Evolutionary conservation across 2,797 vertebrate species (phyloP).

Genomic region (Eurystomus glaucurus): DNA sequence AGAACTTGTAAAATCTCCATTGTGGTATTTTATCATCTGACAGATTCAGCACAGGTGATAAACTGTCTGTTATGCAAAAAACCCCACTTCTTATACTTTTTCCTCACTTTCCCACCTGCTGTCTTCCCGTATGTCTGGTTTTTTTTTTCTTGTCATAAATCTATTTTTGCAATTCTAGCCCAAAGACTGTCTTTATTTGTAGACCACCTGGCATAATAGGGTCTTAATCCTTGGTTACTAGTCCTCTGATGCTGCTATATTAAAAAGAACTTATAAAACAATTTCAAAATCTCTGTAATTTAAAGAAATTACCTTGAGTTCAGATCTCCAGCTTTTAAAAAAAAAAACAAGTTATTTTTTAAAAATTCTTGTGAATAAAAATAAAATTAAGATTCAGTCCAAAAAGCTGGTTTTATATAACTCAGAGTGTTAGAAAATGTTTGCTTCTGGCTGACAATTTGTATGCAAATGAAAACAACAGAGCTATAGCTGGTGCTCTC

Average conservation of each 20-base stretch:
- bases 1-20: neutral
- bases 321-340: neutral
- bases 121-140: neutral
- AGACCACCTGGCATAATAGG: neutral
- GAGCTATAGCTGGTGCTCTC: neutral
- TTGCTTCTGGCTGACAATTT: constrained; percentile 64
- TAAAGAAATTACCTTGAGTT: neutral
- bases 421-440: constrained; percentile 29
- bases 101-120: neutral
- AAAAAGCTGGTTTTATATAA: constrained; percentile 26
- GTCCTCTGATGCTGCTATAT: neutral
- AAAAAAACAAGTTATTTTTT: neutral
- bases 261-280: neutral
- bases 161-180: neutral
- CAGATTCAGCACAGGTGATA: neutral
- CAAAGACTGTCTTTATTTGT: neutral
- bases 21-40: neutral
- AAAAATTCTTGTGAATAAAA: neutral
- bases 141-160: neutral
- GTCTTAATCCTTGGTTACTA: neutral
- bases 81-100: neutral
- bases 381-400: neutral
- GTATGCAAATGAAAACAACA: constrained; percentile 63
- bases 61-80: neutral
- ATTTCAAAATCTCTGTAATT: neutral